A percentile compares a stretch with the other conserved stretches of the same genome.
These are phyloP conservation scores for Argyrosomus regius DNA, from an alignment of 2,797 vertebrate species.

Conservation along the genomic window DNA sequence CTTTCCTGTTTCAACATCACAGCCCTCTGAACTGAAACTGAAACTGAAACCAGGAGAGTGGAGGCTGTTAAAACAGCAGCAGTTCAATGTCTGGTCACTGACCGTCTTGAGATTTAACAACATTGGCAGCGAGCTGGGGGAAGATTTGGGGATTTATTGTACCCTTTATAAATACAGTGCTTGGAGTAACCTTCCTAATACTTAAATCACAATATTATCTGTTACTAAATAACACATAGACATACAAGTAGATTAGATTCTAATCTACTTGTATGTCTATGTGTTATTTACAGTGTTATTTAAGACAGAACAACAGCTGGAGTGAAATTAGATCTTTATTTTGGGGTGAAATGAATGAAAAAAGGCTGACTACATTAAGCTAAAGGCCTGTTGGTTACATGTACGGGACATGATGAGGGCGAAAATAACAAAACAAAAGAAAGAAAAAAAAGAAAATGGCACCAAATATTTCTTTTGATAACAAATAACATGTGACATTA, in stretches of 20 bases:
- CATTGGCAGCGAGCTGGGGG: not conserved
- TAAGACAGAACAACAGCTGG: constrained; percentile 17
- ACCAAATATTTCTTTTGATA: constrained; percentile 69
- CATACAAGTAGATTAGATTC: too few relatives aligned
- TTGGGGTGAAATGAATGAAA: constrained; percentile 50
- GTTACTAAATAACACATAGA: too few relatives aligned
- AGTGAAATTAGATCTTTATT: constrained; percentile 78
- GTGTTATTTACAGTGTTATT: not conserved
- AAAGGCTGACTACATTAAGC: constrained; percentile 44
- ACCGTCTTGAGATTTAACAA: not conserved
- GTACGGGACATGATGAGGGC: constrained; percentile 19
- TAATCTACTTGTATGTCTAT: too few relatives aligned
- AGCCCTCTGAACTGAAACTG: too few relatives aligned
- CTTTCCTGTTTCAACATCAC: too few relatives aligned
- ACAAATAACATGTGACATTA: constrained; percentile 75
- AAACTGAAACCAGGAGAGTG: too few relatives aligned
- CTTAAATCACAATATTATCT: not conserved
- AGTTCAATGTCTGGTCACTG: not conserved
- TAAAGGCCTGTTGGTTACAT: constrained; percentile 57
- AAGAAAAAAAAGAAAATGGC: constrained; percentile 71
- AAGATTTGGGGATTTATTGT: not conserved
- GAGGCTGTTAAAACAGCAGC: too few relatives aligned
- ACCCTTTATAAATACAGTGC: too few relatives aligned
- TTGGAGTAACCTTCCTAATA: too few relatives aligned
- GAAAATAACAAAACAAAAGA: constrained; percentile 20